Evolutionary conservation across 2,113 vertebrate genomes (phyloP).

Genomic region (Cryptotis parvus): DNA sequence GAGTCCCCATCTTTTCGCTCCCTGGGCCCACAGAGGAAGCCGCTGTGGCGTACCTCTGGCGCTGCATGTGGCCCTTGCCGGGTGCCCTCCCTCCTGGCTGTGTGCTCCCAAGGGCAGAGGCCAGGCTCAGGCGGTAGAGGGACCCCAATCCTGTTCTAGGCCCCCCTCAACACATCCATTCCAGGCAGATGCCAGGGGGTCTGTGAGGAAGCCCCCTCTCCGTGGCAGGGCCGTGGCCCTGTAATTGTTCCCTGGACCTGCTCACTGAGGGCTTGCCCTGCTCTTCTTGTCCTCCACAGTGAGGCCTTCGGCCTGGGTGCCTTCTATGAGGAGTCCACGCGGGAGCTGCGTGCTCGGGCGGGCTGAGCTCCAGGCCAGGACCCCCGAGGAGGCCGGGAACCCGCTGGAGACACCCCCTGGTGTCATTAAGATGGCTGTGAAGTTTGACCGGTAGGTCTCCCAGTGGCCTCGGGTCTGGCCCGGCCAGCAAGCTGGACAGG

Average conservation of each 20-base stretch:
- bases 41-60: neutral
- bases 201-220: neutral
- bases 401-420: constrained; percentile 87
- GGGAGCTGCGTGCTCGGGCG: constrained; percentile 85
- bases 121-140: neutral
- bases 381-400: constrained; percentile 71
- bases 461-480: neutral
- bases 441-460: constrained; percentile 92
- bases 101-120: no score
- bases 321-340: constrained; percentile 88
- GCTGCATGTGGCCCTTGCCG: neutral
- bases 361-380: constrained; percentile 79
- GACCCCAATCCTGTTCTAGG: neutral
- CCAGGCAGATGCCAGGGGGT: neutral
- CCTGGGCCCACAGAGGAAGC: neutral
- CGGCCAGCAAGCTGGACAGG: neutral
- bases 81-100: neutral
- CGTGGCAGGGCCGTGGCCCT: neutral
- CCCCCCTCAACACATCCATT: neutral
- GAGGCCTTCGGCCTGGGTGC: constrained; percentile 91
- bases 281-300: constrained; percentile 82
- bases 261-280: neutral
- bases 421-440: constrained; percentile 92
- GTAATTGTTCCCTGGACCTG: neutral
- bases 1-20: constrained; percentile 18